Evolutionary conservation across 1,140 invertebrate species (phyloP), one percentile per base, ranked within the genome.

Genomic region (Spodoptera frugiperda): DNA sequence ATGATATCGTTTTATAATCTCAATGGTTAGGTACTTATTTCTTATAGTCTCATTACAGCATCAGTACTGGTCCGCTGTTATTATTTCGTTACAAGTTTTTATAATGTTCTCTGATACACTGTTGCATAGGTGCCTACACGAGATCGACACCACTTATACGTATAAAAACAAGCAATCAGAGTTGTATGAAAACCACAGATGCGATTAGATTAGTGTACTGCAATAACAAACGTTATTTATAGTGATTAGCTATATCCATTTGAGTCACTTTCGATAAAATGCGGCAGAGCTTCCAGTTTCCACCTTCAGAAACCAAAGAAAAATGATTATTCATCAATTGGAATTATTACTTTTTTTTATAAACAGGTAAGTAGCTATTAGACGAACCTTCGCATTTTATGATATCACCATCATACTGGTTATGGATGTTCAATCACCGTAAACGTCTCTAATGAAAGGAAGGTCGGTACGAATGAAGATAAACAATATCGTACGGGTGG

Each of bases 371-470:
- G 21, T 55, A 71, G 4, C 33, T 39, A 39, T 39, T 39, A 39
- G 33, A 54, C 4, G 12, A 71, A 71, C 68, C 68, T 71, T 71
- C 51, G 49, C 15, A 39, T 53, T 71, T 21, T 44, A 55, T 71
- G 48, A 54, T 71, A 53, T 71, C 68, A 71, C 51, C 49, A 71
- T 46, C 33, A 46, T 15, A 55, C 53, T 46, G 30, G 57, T 44
- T 55, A 72, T 72, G 68, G 70, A 72, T 59, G 33, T 72, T 49
- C 55, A 49, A 59, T 75, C 48, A 65, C 48, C 72, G 72, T 61
- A 74, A 63, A 65, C 49, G 59, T 65, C 48, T 75, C 17, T 65
- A 53, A 75, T 75, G 57, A 75, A 75, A 53, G 57, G 59, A 75
- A 75, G 72, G 55, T 65, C 72, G 59, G 0, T 53, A 53, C 14